Conservation (phyloP, 2,888 invertebrate genomes). For the Ptychoptera albimana region DNA sequence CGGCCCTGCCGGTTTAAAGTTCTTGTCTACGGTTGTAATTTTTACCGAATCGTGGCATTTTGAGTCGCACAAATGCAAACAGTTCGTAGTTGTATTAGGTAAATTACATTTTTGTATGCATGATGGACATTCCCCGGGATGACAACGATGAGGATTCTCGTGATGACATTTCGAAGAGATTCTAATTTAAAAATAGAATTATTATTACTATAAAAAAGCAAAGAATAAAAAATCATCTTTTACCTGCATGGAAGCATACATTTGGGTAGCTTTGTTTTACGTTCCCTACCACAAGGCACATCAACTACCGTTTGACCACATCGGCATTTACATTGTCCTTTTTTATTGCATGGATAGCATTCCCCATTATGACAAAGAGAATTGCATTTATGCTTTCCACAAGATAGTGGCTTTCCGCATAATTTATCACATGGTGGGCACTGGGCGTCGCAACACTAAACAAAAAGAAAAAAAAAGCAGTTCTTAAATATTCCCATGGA, state of each 20-base stretch:
- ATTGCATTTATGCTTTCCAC: conserved; percentile 73
- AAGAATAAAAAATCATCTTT: conserved; percentile 13
- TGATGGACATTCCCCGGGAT: conserved; percentile 68
- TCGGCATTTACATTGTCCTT: conserved; percentile 44
- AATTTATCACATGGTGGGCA: conserved; percentile 72
- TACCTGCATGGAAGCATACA: conserved; percentile 59
- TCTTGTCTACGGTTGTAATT: conserved; percentile 38
- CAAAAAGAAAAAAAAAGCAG: conserved; percentile 3
- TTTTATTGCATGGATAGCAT: conserved; percentile 58
- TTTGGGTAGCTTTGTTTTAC: conserved; percentile 58
- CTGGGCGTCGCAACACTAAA: conserved; percentile 66
- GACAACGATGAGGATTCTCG: conserved; percentile 61
- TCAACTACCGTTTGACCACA: conserved; percentile 64
- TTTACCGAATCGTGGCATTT: conserved; percentile 63
- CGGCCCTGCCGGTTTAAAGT: conserved; percentile 44
- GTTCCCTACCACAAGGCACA: conserved; percentile 76
- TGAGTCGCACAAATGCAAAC: conserved; percentile 47
- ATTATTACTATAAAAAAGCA: conserved; percentile 2
- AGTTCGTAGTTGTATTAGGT: conserved; percentile 18
- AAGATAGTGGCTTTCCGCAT: conserved; percentile 68
- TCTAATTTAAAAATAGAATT: conserved; percentile 19
- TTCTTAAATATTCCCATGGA: no score
- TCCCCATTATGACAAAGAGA: conserved; percentile 63
- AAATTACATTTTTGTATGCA: conserved; percentile 63
- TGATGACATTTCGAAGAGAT: conserved; percentile 77